These are phyloP conservation scores for Phymastichus coffea DNA, from an alignment of 1,140 invertebrate species.

Conservation along the genomic window DNA sequence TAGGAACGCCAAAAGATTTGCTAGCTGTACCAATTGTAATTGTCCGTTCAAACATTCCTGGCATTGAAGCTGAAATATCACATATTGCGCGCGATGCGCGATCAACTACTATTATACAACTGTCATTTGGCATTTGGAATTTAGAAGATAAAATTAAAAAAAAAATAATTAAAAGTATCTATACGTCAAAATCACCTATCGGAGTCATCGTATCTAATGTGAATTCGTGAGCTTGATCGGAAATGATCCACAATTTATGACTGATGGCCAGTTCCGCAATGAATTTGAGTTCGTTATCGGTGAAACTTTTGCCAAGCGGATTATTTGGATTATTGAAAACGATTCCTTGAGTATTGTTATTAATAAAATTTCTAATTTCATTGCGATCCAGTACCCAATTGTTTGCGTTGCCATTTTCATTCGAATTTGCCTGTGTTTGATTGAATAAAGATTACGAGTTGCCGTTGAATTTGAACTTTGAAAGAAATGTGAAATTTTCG, in stretches of 20 bases:
- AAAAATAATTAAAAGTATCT: no score
- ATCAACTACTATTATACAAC: no score
- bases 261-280: slow-evolving; percentile 90
- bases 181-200: no score
- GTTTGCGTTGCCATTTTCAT: slow-evolving; percentile 67
- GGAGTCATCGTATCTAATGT: no score
- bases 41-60: slow-evolving; percentile 96
- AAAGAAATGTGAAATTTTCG: no score
- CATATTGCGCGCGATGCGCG: background rate
- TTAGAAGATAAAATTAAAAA: no score
- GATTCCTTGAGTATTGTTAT: slow-evolving; percentile 87
- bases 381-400: slow-evolving; percentile 87
- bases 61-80: slow-evolving; percentile 70
- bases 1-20: slow-evolving; percentile 96
- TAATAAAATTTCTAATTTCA: slow-evolving; percentile 83
- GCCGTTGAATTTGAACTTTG: no score
- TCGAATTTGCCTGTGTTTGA: slow-evolving; percentile 46
- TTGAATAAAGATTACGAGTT: no score
- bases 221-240: slow-evolving; percentile 99
- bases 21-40: slow-evolving; percentile 96
- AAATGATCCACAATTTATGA: slow-evolving; percentile 85
- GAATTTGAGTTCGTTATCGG: slow-evolving; percentile 66
- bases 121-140: no score
- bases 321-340: slow-evolving; percentile 96
- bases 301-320: slow-evolving; percentile 90